These are phyloP conservation scores for Tanypteryx hageni DNA, from an alignment of 2,888 invertebrate genomes.

Conservation along the genomic window DNA sequence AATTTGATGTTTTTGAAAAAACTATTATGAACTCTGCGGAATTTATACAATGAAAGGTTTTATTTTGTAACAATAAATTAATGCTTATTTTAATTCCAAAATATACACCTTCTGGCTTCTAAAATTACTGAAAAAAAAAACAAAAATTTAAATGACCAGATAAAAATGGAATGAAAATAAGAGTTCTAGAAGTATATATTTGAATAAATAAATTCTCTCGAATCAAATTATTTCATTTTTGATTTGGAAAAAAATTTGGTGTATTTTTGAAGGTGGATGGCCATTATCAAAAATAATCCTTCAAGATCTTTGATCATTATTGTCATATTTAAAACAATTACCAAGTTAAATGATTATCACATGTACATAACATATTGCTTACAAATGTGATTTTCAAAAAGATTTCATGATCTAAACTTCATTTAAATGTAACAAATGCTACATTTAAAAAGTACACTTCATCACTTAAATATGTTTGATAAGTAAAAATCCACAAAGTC, in stretches of 20 bases:
- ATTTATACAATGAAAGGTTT: too few species aligned
- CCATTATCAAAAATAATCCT: slow-evolving; percentile 20
- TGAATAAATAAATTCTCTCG: too few species aligned
- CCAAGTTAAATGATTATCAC: slow-evolving; percentile 41
- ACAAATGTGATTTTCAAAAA: slow-evolving; percentile 44
- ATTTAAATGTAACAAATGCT: slow-evolving; percentile 45
- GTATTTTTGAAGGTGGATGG: neutral
- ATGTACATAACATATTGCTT: slow-evolving; percentile 56
- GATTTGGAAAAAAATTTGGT: neutral
- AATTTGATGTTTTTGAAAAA: too few species aligned
- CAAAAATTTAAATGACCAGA: too few species aligned
- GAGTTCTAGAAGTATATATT: too few species aligned
- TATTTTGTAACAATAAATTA: too few species aligned
- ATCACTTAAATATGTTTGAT: slow-evolving; percentile 9
- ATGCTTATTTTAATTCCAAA: too few species aligned
- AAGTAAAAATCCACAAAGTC: slow-evolving; percentile 52
- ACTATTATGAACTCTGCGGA: too few species aligned
- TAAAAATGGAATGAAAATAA: too few species aligned
- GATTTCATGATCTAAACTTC: slow-evolving; percentile 49
- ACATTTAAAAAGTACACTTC: slow-evolving; percentile 25
- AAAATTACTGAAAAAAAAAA: too few species aligned
- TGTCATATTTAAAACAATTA: slow-evolving; percentile 54
- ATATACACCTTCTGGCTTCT: too few species aligned
- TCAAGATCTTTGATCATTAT: slow-evolving; percentile 40
- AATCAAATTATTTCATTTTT: too few species aligned